Evolutionary conservation across 2,113 vertebrate species (phyloP), one percentile per base, ranked within the genome.

Genomic region (Chrysemys picta): DNA sequence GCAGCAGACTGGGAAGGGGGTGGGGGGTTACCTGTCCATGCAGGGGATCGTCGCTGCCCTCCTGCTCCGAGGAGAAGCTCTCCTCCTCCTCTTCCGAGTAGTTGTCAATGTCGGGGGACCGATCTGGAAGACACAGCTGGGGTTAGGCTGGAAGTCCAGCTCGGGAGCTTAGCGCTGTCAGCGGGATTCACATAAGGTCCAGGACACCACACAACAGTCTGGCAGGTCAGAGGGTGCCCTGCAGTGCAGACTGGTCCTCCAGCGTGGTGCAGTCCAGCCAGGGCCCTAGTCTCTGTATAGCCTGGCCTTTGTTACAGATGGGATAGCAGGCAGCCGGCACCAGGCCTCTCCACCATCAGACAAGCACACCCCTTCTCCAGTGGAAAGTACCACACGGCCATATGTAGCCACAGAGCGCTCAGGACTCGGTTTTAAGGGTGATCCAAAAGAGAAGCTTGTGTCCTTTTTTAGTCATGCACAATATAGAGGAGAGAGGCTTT

Each of bases 51-150:
- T 99, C 99, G 2, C 99, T 99, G 85, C 99, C 99, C 89, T 99
- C 99, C 95, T 99, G 99, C 19, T 99, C 99, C 1, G 99, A 99
- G 0, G 99, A 99, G 98, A 99, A 99, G 90, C 99, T 99, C 97
- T 99, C 99, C 25, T 99, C 99, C 83, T 99, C 99, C 81, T 99
- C 99, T 85, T 99, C 99, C 0, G 99, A 99, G 93, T 99, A 99
- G 96, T 99, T 99, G 96, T 99, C 99, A 16, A 99, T 99, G 95
- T 99, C 99, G 10, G 99, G 99, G 47, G 99, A 99, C 29, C 99
- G 99, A 97, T 99, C 99, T 99, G 94, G 25, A 91, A 93, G 52
- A 91, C 14, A 91, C 17, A 27, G 8, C 21, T 16, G 16, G 8
- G 10, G 57, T 96, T n/a, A 88, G 88, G 12, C 9, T 27, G 72